Conservation (phyloP, 2,113 vertebrate genomes). For the Anguilla rostrata region DNA sequence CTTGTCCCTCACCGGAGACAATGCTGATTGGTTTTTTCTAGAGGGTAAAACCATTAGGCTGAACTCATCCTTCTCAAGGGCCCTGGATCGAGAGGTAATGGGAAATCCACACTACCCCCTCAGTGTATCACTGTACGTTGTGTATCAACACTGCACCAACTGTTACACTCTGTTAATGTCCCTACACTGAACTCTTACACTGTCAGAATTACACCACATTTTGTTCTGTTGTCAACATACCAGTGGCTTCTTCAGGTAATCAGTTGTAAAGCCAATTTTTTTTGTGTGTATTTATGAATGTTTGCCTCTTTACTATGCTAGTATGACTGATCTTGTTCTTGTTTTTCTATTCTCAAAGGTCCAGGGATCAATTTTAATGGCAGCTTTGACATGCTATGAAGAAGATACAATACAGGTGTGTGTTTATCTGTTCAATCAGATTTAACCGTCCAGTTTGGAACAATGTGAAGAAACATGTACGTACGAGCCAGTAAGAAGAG, state of each 20-base stretch:
- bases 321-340: background rate
- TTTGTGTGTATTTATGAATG: background rate
- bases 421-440: background rate
- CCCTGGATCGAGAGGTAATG: conserved; percentile 78
- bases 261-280: background rate
- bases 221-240: background rate
- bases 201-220: background rate
- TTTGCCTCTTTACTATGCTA: background rate
- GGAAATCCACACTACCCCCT: background rate
- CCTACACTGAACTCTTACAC: background rate
- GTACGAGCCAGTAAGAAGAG: background rate
- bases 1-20: conserved; percentile 69
- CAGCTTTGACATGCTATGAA: conserved; percentile 61
- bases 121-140: background rate
- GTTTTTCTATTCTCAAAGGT: conserved; percentile 46
- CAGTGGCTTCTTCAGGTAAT: background rate
- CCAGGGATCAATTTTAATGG: conserved; percentile 60
- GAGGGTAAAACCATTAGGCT: conserved; percentile 72
- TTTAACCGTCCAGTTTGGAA: background rate
- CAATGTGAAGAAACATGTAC: background rate
- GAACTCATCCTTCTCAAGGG: conserved; percentile 65
- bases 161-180: background rate
- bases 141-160: background rate
- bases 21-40: conserved; percentile 79
- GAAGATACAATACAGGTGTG: conserved; percentile 61